A percentile compares a stretch with the other conserved stretches of the same genome.
phyloP scores from a whole-genome alignment of 64 coral and sea anemone genomes.

The Exaiptasia diaphana region DNA sequence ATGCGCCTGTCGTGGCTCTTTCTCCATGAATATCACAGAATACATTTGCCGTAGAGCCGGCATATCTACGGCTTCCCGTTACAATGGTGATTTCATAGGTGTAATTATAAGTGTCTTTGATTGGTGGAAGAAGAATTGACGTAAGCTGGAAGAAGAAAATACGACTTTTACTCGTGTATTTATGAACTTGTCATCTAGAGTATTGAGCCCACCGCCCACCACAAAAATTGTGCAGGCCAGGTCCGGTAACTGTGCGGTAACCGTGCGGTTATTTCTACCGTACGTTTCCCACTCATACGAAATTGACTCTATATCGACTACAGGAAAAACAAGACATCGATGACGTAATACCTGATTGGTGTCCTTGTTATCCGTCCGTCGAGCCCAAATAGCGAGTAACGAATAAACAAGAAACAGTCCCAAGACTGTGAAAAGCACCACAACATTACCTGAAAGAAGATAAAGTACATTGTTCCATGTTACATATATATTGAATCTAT shows the following conservation, averaged over 20 bases:
- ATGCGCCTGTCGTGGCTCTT: not conserved
- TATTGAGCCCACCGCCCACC: too few relatives aligned
- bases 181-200: too few relatives aligned
- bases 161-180: too few relatives aligned
- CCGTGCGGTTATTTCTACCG: too few relatives aligned
- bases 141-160: not conserved
- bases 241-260: too few relatives aligned
- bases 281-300: too few relatives aligned
- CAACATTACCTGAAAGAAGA: conserved; percentile 45
- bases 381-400: conserved; percentile 40
- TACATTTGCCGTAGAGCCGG: conserved; percentile 43
- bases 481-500: too few relatives aligned
- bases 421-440: conserved; percentile 58
- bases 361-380: conserved; percentile 58
- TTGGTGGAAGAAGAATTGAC: not conserved
- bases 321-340: too few relatives aligned
- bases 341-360: conserved; percentile 49
- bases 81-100: conserved; percentile 50
- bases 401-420: conserved; percentile 35
- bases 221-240: too few relatives aligned
- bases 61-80: conserved; percentile 37
- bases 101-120: not conserved
- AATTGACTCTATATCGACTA: too few relatives aligned
- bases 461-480: too few relatives aligned
- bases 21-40: conserved; percentile 42